These are phyloP conservation scores for Peromyscus attwateri DNA, from an alignment of 2,797 vertebrate species.

Conservation along the genomic window DNA sequence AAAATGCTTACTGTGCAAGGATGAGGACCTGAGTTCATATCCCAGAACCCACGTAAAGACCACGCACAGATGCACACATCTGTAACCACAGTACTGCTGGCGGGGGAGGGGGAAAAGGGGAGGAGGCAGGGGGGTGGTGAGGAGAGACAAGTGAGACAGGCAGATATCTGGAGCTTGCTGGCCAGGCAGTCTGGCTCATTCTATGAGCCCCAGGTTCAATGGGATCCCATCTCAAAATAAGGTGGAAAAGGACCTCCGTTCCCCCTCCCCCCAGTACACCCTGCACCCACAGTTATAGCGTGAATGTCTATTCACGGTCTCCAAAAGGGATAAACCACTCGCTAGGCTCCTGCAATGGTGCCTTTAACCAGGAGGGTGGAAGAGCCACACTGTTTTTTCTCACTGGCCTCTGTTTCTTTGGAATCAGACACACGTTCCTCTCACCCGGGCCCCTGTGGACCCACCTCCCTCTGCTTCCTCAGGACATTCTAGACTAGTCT, in stretches of 20 bases:
- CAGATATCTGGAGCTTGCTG: not conserved
- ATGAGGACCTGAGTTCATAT: not conserved
- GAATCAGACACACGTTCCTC: not conserved
- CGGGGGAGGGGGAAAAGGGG: no score
- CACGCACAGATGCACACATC: not conserved
- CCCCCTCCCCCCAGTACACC: not conserved
- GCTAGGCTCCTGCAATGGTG: not conserved
- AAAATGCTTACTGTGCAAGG: not conserved
- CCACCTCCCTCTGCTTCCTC: not conserved
- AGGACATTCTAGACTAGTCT: rapidly evolving
- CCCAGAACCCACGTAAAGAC: not conserved
- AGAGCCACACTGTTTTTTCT: not conserved
- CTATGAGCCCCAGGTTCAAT: not conserved
- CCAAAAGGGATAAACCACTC: not conserved
- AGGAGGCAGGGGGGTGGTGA: no score
- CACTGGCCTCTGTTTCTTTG: not conserved
- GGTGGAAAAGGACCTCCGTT: not conserved
- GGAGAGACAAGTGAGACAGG: no score
- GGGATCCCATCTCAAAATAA: not conserved
- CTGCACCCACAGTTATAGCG: not conserved
- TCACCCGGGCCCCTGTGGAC: no score
- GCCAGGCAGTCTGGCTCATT: not conserved
- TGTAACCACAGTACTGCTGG: not conserved
- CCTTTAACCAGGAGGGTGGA: rapidly evolving
- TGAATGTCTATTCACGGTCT: not conserved